These are phyloP conservation scores for Macrochelys suwanniensis DNA, from an alignment of 2,797 vertebrate species.

Conservation along the genomic window DNA sequence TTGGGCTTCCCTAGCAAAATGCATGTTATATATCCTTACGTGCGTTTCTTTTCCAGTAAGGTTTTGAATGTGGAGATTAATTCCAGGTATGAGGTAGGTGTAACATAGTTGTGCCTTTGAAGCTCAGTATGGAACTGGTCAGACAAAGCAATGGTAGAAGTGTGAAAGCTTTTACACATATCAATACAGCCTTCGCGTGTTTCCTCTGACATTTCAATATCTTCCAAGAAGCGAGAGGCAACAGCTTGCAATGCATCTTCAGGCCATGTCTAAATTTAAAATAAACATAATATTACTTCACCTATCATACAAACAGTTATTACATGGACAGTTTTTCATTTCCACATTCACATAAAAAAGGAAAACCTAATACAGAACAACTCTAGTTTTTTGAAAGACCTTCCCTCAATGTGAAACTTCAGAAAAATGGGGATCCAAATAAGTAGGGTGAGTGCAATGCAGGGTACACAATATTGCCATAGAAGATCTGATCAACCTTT, in stretches of 20 bases:
- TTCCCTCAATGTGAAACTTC: neutral
- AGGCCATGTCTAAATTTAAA: constrained; percentile 87
- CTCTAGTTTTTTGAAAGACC: neutral
- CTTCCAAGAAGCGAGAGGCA: constrained; percentile 90
- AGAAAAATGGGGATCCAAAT: neutral
- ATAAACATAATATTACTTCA: neutral
- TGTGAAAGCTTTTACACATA: constrained; percentile 95
- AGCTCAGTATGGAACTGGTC: constrained; percentile 84
- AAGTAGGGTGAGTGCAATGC: neutral
- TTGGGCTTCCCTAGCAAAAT: neutral
- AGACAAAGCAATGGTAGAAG: constrained; percentile 88
- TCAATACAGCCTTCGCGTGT: constrained; percentile 87
- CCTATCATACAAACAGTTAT: neutral
- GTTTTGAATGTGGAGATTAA: constrained; percentile 93
- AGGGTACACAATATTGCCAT: neutral
- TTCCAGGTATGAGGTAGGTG: constrained; percentile 94
- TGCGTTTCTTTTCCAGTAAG: constrained; percentile 87
- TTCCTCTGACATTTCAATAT: constrained; percentile 90
- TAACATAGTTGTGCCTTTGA: constrained; percentile 93
- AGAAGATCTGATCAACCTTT: neutral
- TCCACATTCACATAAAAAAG: neutral
- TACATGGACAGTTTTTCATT: neutral
- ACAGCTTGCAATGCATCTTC: constrained; percentile 93
- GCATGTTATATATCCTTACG: constrained; percentile 79
- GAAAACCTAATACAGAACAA: neutral